Evolutionary conservation across 1,140 invertebrate genomes (phyloP), one percentile per base, ranked within the genome.

Genomic region (Drosophila busckii): DNA sequence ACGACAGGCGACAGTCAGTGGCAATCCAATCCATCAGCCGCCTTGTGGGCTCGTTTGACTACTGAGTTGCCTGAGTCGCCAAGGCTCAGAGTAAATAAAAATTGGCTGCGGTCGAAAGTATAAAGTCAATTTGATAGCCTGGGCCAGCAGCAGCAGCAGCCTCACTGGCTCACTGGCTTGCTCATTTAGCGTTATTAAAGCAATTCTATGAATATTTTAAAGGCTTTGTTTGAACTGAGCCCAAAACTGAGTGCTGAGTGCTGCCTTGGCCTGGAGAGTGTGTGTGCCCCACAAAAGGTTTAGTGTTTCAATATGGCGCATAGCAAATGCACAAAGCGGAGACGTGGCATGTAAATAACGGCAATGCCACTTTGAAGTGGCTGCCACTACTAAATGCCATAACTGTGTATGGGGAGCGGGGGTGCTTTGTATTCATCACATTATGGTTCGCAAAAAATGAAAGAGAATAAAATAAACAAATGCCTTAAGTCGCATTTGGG

Each of bases 141-240:
- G 5, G 38, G 23, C 34, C n/a, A 9, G 37, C 29, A n/a, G n/a
- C n/a, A n/a, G n/a, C n/a, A n/a, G n/a, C n/a, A n/a, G 35, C 17
- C 55, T 32, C 34, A 32, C 53, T 49, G 58, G 15, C 25, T 29
- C 34, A 35, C 20, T 49, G 16, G 58, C 55, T 61, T 64, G 63
- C 73, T 73, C 69, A 73, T 80, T 80, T 80, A 42, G 44, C 69
- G 69, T 80, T 80, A 80, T 75, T 80, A 80, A 80, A 82, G 75
- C 75, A 65, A 82, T 80, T 75, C 75, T 65, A 80, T 80, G 69
- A 80, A 80, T 80, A 80, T 82, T 80, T 80, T 82, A 82, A 75
- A 58, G 66, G 75, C 59, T 75, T 61, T 67, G 35, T 58, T 64
- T 63, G 46, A 17, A 29, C 26, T 4, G 19, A n/a, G 16, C 20